A percentile compares a stretch with the other conserved stretches of the same genome.
Conservation (phyloP, 2,113 vertebrate genomes). For the Cettia cetti region DNA sequence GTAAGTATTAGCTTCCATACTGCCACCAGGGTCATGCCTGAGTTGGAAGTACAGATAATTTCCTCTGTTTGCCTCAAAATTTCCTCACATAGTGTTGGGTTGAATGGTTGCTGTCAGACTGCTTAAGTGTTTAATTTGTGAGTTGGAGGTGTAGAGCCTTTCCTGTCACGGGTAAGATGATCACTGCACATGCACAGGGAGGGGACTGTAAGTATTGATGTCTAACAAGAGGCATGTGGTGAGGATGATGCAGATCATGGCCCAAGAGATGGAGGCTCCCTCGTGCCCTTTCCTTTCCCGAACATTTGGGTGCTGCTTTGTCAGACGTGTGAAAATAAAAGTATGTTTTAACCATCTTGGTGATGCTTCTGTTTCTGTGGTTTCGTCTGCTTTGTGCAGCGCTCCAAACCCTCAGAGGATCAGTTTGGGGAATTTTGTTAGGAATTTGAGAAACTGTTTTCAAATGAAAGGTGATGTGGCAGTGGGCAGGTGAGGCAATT, state of each 20-base stretch:
- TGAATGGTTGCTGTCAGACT: not conserved
- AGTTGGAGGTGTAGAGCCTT: not conserved
- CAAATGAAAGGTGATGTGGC: not conserved
- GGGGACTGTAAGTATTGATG: not conserved
- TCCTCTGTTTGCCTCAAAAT: not conserved
- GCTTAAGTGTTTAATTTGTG: not conserved
- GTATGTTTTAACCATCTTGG: not conserved
- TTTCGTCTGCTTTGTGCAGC: not conserved
- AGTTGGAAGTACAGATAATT: not conserved
- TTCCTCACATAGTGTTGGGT: not conserved
- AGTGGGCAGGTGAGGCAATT: not conserved
- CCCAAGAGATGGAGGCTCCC: not conserved
- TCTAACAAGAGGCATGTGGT: fast-evolving
- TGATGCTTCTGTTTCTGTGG: fast-evolving
- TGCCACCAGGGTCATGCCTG: not conserved
- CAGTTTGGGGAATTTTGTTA: not conserved
- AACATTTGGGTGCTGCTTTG: not conserved
- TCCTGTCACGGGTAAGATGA: not conserved
- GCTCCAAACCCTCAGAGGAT: not conserved
- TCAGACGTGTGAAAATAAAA: not conserved
- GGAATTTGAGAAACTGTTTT: not conserved
- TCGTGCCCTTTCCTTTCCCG: not conserved
- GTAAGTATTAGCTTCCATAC: not conserved
- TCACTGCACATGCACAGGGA: fast-evolving
- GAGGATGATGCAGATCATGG: not conserved